Evolutionary conservation across 2,888 invertebrate species (phyloP).

Genomic region (Cylindroiulus punctatus): DNA sequence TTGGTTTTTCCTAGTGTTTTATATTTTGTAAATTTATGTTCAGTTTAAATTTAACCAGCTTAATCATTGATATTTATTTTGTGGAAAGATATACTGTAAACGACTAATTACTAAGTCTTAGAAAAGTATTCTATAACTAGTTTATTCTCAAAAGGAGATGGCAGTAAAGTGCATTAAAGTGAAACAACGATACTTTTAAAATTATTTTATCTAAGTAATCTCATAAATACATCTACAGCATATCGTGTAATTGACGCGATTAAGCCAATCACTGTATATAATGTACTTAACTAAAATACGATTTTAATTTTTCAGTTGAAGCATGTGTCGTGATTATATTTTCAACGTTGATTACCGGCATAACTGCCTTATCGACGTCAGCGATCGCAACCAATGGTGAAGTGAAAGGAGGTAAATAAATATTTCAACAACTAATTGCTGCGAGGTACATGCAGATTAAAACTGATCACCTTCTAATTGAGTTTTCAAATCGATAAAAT

Average conservation of each 20-base stretch:
- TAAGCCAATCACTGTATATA: background rate
- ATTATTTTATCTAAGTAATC: no score
- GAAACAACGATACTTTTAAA: no score
- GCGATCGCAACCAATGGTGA: slow-evolving; percentile 89
- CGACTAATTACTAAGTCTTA: no score
- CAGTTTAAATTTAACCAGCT: no score
- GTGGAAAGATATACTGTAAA: no score
- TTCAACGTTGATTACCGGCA: slow-evolving; percentile 84
- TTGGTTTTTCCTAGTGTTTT: no score
- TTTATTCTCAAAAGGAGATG: no score
- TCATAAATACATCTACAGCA: no score
- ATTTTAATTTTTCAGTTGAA: slow-evolving; percentile 63
- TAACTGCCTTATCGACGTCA: slow-evolving; percentile 78
- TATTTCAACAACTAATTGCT: slow-evolving; percentile 3
- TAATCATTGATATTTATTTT: no score
- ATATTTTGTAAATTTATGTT: no score
- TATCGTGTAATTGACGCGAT: background rate
- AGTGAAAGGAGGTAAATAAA: slow-evolving; percentile 88
- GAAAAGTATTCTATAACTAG: no score
- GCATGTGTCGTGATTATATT: slow-evolving; percentile 80
- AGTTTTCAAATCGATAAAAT: slow-evolving; percentile 1
- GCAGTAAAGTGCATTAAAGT: no score
- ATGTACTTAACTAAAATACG: background rate
- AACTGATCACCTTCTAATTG: background rate
- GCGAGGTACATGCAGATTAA: background rate